phyloP scores from a whole-genome alignment of 1,140 invertebrate genomes.

The Lepidurus arcticus region DNA sequence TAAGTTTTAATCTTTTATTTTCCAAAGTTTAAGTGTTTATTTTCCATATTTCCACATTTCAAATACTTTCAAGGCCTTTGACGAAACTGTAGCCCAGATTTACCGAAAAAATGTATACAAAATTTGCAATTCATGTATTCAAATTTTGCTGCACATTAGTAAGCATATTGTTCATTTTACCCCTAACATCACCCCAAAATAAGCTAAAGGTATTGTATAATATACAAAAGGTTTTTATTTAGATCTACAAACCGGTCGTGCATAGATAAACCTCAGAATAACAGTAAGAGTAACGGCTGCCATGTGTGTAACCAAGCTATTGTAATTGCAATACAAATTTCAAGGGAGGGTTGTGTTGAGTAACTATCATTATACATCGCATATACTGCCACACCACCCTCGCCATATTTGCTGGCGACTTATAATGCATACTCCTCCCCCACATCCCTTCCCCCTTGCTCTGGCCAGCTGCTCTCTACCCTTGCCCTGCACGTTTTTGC shows the following conservation, averaged over 20 bases:
- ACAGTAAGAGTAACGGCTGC: background rate
- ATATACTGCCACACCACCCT: background rate
- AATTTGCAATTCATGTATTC: no score
- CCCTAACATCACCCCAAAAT: no score
- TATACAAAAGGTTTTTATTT: background rate
- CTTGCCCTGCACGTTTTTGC: background rate
- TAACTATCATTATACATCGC: background rate
- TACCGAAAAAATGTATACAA: no score
- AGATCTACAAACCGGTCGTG: background rate
- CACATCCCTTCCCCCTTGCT: background rate
- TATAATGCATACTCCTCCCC: constrained; percentile 4
- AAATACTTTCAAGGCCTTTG: no score
- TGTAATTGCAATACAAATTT: constrained; percentile 6
- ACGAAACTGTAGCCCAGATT: no score
- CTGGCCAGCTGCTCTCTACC: background rate
- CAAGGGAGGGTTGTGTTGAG: background rate
- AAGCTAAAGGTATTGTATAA: background rate
- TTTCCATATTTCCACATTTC: no score
- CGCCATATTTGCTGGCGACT: background rate
- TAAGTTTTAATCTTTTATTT: no score
- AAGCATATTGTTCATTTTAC: no score
- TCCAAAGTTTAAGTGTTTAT: no score
- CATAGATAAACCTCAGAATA: background rate
- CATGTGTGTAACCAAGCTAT: constrained; percentile 19
- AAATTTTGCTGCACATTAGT: no score